A percentile compares a stretch with the other conserved stretches of the same genome.
phyloP scores from a whole-genome alignment of 2,797 vertebrate genomes.

The Catharus ustulatus region DNA sequence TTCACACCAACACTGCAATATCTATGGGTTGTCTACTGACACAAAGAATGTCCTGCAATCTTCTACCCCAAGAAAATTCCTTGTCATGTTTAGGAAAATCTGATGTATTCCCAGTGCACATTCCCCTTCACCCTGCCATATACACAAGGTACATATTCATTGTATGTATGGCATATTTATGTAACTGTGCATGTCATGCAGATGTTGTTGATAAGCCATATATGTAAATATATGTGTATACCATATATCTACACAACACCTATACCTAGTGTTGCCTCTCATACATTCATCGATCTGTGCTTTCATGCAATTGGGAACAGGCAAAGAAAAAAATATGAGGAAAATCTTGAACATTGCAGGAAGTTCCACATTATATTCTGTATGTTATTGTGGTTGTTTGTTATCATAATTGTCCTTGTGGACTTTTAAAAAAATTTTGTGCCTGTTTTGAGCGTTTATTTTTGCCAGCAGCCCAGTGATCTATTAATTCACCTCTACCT shows the following conservation, averaged over 20 bases:
- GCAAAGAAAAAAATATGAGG: background rate
- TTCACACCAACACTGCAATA: background rate
- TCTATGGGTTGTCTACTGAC: background rate
- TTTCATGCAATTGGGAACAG: background rate
- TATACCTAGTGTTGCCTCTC: background rate
- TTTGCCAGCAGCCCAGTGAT: background rate
- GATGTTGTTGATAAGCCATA: background rate
- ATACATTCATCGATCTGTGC: background rate
- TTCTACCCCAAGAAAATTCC: background rate
- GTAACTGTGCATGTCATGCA: background rate
- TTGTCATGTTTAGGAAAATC: background rate
- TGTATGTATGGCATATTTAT: background rate
- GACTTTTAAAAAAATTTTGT: background rate
- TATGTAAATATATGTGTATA: no score
- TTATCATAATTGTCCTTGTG: background rate
- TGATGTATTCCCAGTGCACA: background rate
- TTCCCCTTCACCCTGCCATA: background rate
- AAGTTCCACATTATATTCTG: rapidly evolving
- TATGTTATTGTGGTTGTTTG: background rate
- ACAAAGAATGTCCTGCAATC: background rate
- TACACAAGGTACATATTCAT: rapidly evolving
- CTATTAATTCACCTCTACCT: background rate
- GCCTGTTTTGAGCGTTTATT: background rate
- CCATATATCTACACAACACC: no score
- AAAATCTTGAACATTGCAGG: background rate